Evolutionary conservation across 1,140 invertebrate species (phyloP).

Genomic region (Drosophila busckii): DNA sequence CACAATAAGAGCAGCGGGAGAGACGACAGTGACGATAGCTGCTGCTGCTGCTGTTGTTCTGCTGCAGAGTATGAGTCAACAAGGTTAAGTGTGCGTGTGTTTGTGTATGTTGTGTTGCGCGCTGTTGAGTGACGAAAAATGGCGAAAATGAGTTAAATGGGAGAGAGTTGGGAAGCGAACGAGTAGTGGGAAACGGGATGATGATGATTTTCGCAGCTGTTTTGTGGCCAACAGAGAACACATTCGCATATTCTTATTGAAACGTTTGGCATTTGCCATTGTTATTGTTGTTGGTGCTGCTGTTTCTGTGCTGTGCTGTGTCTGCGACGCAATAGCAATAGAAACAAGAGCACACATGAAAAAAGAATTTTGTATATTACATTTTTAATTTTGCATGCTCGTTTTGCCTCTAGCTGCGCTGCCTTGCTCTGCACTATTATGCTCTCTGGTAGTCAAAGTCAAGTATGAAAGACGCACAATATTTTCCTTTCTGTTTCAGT

Average conservation of each 20-base stretch:
- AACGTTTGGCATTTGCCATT: conserved; percentile 27
- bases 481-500: conserved; percentile 15
- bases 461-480: conserved; percentile 61
- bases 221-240: conserved; percentile 14
- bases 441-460: conserved; percentile 59
- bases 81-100: conserved; percentile 43
- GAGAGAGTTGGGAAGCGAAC: conserved; percentile 5
- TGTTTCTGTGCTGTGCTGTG: too few species aligned
- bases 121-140: conserved; percentile 19
- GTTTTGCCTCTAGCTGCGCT: conserved; percentile 26
- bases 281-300: conserved; percentile 52
- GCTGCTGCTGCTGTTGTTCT: conserved; percentile 3
- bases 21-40: conserved; percentile 6
- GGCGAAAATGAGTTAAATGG: conserved; percentile 6
- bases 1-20: conserved; percentile 43
- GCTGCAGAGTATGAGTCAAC: conserved; percentile 52
- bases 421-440: conserved; percentile 24
- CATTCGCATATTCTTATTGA: conserved; percentile 8
- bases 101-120: too few species aligned
- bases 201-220: conserved; percentile 29
- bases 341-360: conserved; percentile 41
- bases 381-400: conserved; percentile 39
- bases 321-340: conserved; percentile 68
- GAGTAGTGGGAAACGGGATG: conserved; percentile 46
- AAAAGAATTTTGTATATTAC: conserved; percentile 48